phyloP scores from a whole-genome alignment of 1,140 invertebrate genomes.

The Papilio aristodemus region DNA sequence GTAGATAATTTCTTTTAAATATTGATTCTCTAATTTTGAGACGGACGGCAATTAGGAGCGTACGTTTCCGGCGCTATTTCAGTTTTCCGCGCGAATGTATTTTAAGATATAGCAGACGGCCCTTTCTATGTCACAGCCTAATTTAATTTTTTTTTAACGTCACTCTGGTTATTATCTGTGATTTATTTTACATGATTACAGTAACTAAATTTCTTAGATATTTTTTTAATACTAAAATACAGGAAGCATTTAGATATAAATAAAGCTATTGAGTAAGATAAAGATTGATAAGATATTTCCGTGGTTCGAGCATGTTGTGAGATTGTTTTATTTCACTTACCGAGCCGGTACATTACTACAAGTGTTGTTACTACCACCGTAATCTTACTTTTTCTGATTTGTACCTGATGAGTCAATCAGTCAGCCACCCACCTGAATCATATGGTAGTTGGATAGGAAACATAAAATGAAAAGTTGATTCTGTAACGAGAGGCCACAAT shows the following conservation, averaged over 20 bases:
- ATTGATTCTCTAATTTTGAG: constrained; percentile 38
- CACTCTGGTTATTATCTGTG: neutral
- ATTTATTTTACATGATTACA: constrained; percentile 1
- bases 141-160: constrained; percentile 35
- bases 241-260: no score
- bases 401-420: neutral
- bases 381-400: no score
- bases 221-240: no score
- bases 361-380: no score
- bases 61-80: constrained; percentile 61
- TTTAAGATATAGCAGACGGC: constrained; percentile 51
- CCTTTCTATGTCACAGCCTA: constrained; percentile 39
- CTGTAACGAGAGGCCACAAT: neutral
- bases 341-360: no score
- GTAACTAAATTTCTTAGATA: neutral
- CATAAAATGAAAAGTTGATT: neutral
- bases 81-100: constrained; percentile 69
- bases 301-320: no score
- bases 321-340: no score
- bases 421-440: neutral
- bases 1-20: constrained; percentile 30
- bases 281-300: no score
- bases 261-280: no score
- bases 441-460: neutral
- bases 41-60: constrained; percentile 60